A percentile compares a stretch with the other conserved stretches of the same genome.
These are phyloP conservation scores for Mustelus asterias DNA, from an alignment of 2,113 vertebrate genomes.

Conservation along the genomic window DNA sequence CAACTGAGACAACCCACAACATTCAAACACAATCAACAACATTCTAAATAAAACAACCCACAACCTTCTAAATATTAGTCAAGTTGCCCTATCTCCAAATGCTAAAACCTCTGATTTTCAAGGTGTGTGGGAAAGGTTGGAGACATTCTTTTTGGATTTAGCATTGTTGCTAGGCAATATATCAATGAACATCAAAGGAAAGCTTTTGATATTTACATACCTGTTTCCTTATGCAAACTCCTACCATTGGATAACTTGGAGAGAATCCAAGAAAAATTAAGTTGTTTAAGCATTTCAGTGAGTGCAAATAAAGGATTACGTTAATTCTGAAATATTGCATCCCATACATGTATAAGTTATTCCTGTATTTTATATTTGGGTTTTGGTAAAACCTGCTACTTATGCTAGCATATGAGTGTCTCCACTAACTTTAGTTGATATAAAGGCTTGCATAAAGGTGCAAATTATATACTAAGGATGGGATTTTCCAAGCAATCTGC, in stretches of 20 bases:
- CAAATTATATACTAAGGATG: neutral
- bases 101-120: neutral
- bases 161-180: neutral
- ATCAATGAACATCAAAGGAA: neutral
- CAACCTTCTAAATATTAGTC: neutral
- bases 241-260: neutral
- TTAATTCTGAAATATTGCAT: neutral
- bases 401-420: neutral
- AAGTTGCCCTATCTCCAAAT: neutral
- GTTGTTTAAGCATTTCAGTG: neutral
- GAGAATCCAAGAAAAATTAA: neutral
- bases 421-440: neutral
- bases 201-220: neutral
- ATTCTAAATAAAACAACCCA: neutral
- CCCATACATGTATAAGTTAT: neutral
- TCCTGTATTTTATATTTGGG: neutral
- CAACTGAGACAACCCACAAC: neutral
- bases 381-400: neutral
- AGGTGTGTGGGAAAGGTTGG: neutral
- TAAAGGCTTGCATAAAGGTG: neutral
- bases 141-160: neutral
- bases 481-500: no score
- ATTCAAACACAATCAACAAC: neutral
- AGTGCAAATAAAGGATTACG: neutral
- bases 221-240: neutral